Evolutionary conservation across 1,140 invertebrate genomes (phyloP).

Genomic region (Halyomorpha halys): DNA sequence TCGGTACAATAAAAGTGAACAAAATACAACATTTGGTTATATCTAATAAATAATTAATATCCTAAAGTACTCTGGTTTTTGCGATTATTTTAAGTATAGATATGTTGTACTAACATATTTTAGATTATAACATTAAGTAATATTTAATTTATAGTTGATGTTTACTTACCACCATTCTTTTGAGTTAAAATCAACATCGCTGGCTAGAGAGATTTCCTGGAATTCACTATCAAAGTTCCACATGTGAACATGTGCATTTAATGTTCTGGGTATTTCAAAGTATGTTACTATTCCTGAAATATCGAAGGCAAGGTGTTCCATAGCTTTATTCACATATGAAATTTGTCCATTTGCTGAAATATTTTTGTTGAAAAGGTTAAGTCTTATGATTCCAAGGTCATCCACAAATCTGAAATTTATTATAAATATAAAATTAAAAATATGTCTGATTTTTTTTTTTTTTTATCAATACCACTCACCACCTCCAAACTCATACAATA

Average conservation of each 20-base stretch:
- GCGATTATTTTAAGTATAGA: no score
- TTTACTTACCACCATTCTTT: slow-evolving; percentile 39
- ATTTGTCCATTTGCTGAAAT: slow-evolving; percentile 4
- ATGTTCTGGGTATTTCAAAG: slow-evolving; percentile 12
- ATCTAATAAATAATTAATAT: no score
- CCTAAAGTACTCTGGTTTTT: no score
- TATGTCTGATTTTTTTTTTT: background rate
- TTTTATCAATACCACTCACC: no score
- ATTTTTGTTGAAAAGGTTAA: slow-evolving; percentile 12
- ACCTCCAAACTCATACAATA: background rate
- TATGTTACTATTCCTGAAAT: slow-evolving; percentile 27
- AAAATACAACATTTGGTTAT: no score
- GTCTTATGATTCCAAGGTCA: slow-evolving; percentile 11
- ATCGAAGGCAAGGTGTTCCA: slow-evolving; percentile 20
- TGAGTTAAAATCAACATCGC: slow-evolving; percentile 31
- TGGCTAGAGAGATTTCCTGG: slow-evolving; percentile 22
- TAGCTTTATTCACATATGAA: slow-evolving; percentile 15
- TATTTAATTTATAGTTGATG: background rate
- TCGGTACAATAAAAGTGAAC: no score
- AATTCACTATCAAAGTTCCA: slow-evolving; percentile 25
- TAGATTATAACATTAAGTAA: no score
- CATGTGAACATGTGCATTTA: slow-evolving; percentile 19
- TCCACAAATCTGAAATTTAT: slow-evolving; percentile 20
- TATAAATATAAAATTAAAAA: background rate
- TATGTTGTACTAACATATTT: no score